These are phyloP conservation scores for Montipora sp. DNA, from an alignment of 64 coral and sea anemone genomes.

Conservation along the genomic window DNA sequence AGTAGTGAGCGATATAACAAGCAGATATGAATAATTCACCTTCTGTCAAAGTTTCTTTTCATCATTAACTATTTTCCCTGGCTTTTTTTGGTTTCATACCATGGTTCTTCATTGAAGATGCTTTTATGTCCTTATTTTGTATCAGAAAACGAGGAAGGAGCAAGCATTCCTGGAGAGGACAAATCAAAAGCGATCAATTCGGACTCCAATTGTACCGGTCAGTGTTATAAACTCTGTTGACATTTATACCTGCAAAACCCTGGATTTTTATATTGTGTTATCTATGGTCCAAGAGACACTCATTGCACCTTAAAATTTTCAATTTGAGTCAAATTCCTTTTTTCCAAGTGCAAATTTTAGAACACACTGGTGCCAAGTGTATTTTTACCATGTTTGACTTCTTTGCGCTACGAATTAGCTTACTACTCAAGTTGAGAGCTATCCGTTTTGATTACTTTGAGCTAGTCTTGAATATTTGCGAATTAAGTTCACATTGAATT, in stretches of 20 bases:
- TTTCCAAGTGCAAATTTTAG: no score
- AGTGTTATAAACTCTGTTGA: conserved; percentile 16
- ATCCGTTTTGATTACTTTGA: no score
- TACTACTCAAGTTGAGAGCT: no score
- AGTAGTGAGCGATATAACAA: conserved; percentile 33
- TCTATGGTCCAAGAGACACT: neutral
- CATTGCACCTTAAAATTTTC: no score
- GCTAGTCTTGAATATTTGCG: no score
- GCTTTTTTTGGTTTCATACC: neutral
- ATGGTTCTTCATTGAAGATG: neutral
- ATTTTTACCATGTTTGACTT: no score
- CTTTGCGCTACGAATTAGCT: no score
- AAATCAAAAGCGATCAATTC: neutral
- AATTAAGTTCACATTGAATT: no score
- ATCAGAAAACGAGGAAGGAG: conserved; percentile 24
- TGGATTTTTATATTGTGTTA: neutral
- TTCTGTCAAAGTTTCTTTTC: neutral
- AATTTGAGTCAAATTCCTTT: neutral
- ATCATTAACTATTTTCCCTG: neutral
- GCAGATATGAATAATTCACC: conserved; percentile 31
- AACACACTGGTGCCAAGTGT: no score
- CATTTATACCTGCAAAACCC: conserved; percentile 11
- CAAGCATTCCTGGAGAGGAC: neutral
- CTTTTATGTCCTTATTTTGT: neutral
- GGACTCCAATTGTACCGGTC: neutral